These are phyloP conservation scores for Chaetogeoica ovagalla DNA, from an alignment of 2,888 invertebrate genomes.

Conservation along the genomic window DNA sequence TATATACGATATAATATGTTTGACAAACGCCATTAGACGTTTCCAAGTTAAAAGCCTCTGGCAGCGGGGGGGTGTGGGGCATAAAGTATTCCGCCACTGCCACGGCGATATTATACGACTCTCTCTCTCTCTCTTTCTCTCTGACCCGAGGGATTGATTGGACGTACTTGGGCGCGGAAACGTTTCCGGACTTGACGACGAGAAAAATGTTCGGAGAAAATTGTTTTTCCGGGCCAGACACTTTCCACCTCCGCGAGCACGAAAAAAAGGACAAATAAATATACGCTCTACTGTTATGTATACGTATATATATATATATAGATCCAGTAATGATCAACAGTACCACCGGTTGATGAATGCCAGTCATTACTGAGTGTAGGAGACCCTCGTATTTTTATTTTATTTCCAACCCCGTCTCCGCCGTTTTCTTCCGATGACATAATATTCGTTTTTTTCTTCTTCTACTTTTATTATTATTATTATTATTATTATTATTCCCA, in stretches of 20 bases:
- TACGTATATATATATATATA: not conserved
- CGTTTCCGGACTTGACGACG: slow-evolving; percentile 38
- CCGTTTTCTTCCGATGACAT: slow-evolving; percentile 34
- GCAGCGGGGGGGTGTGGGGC: slow-evolving; percentile 30
- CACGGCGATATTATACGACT: slow-evolving; percentile 23
- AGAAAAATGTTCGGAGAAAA: slow-evolving; percentile 50
- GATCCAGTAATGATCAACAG: slow-evolving; percentile 43
- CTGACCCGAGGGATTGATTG: slow-evolving; percentile 50
- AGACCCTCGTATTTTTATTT: slow-evolving; percentile 36
- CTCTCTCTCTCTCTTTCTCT: slow-evolving; percentile 42
- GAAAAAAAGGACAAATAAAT: slow-evolving; percentile 40
- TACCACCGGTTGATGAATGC: slow-evolving; percentile 48
- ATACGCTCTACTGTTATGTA: not conserved
- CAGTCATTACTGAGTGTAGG: slow-evolving; percentile 35
- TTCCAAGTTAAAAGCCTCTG: slow-evolving; percentile 49
- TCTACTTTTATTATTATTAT: not conserved
- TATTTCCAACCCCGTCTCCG: not conserved
- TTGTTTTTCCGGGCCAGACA: slow-evolving; percentile 49
- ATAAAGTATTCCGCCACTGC: too few relatives aligned
- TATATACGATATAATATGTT: slow-evolving; percentile 1
- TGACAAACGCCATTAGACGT: slow-evolving; percentile 52
- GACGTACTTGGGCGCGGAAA: slow-evolving; percentile 47
- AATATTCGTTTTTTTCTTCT: slow-evolving; percentile 41
- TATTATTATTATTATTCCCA: slow-evolving; percentile 3
- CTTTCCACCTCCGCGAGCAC: slow-evolving; percentile 49